Evolutionary conservation across 2,113 vertebrate species (phyloP).

Genomic region (Notarius lentiginosus): DNA sequence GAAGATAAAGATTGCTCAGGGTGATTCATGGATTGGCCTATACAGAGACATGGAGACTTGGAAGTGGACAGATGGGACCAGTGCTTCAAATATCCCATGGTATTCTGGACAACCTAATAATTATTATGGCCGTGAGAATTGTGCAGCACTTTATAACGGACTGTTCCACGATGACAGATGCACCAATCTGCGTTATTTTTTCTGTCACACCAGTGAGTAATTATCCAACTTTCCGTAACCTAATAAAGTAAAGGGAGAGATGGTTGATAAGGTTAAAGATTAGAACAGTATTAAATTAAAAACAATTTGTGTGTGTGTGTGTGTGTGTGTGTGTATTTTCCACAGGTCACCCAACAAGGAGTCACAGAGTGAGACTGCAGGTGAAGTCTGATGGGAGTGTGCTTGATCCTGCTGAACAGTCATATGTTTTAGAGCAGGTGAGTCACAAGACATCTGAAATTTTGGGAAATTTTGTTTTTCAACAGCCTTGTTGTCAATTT

Average conservation of each 20-base stretch:
- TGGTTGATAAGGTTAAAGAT: not conserved
- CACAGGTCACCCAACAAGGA: not conserved
- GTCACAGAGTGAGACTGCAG: not conserved
- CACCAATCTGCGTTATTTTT: not conserved
- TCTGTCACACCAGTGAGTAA: slow-evolving; percentile 9
- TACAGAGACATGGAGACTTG: slow-evolving; percentile 14
- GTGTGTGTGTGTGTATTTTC: not conserved
- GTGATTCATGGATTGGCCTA: slow-evolving; percentile 13
- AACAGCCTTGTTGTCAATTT: not conserved
- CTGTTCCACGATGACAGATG: not conserved
- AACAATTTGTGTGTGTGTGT: too few relatives aligned
- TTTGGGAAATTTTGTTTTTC: not conserved
- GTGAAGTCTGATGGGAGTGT: not conserved
- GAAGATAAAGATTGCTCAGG: accelerated
- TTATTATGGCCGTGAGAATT: not conserved
- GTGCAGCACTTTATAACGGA: not conserved
- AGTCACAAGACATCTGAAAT: not conserved
- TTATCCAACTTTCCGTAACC: accelerated
- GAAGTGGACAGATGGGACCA: slow-evolving; percentile 32
- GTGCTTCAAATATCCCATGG: not conserved
- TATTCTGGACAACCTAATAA: not conserved
- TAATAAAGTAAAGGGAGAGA: not conserved
- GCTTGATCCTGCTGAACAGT: not conserved
- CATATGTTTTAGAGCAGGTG: not conserved
- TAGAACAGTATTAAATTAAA: too few relatives aligned